phyloP scores from a whole-genome alignment of 2,797 vertebrate genomes.

The Cichlasoma orientale region DNA sequence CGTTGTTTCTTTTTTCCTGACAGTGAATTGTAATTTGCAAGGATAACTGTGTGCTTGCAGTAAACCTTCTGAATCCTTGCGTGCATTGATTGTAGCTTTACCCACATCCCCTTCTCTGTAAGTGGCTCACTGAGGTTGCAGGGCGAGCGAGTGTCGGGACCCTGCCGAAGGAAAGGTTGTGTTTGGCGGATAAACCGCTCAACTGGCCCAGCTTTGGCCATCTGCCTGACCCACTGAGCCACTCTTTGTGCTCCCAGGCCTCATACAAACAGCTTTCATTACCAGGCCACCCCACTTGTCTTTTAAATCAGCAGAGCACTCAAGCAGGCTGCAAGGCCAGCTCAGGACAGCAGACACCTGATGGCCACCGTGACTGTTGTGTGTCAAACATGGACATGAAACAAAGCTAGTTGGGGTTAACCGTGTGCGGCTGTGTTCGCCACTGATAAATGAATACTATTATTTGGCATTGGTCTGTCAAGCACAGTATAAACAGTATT shows the following conservation, averaged over 20 bases:
- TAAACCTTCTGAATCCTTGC: conserved; percentile 11
- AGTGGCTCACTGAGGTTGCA: conserved; percentile 54
- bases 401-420: background rate
- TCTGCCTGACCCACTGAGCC: conserved; percentile 73
- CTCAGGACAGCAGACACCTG: conserved; percentile 44
- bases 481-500: background rate
- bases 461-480: background rate
- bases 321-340: conserved; percentile 41
- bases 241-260: conserved; percentile 64
- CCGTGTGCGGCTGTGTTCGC: background rate
- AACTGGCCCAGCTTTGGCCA: conserved; percentile 62
- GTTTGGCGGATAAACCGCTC: conserved; percentile 65
- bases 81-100: conserved; percentile 14
- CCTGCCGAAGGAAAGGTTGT: conserved; percentile 65
- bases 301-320: conserved; percentile 56
- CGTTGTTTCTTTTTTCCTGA: background rate
- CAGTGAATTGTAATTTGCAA: conserved; percentile 18
- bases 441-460: background rate
- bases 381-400: background rate
- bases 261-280: conserved; percentile 67
- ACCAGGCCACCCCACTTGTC: conserved; percentile 62
- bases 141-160: conserved; percentile 45
- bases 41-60: conserved; percentile 2
- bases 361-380: conserved; percentile 24
- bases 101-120: conserved; percentile 7